Evolutionary conservation across 2,797 vertebrate genomes (phyloP), one percentile per base, ranked within the genome.

Genomic region (Nyctalus aviator): DNA sequence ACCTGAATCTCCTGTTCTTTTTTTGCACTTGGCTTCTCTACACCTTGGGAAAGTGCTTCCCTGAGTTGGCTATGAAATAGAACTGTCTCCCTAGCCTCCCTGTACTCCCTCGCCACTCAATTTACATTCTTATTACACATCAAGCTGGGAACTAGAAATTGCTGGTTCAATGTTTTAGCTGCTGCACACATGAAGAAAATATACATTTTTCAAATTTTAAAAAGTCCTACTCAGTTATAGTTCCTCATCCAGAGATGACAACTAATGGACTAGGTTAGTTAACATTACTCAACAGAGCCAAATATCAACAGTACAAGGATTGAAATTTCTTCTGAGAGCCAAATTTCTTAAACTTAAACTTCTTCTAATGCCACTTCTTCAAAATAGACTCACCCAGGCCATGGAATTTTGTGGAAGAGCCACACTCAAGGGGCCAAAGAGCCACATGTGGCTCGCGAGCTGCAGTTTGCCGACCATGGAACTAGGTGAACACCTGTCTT

Each of bases 191-290:
- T 72, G 27, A 92, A 84, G 55, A 71, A 72, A 41, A 82, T 12
- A 46, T 27, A 71, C 1, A 73, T 79, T 87, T 87, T 30, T 86
- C 25, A 94, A 66, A 88, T 81, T 14, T 88, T 88, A 44, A 71
- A 20, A 81, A 55, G 21, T 78, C 32, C 32, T 48, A 8, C 59
- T 62, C 0, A 77, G 44, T 37, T 7, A 30, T 23, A 46, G 27
- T 72, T 8, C 69, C 90, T 91, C 25, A 46, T 68, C 12, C 21
- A 64, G 46, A 81, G 30, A 77, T 27, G 35, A 35, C 64, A 62
- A 30, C 18, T 79, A 10, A 55, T 62, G 23, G n/a, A 18, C 32
- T 48, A n/a, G 20, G 25, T 57, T 4, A 14, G 15, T 50, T n/a
- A n/a, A n/a, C 44, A 44, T 44, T 44, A 44, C 9, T 11, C 44